phyloP scores from a whole-genome alignment of 2,113 vertebrate genomes.

The Oenanthe oenanthe region DNA sequence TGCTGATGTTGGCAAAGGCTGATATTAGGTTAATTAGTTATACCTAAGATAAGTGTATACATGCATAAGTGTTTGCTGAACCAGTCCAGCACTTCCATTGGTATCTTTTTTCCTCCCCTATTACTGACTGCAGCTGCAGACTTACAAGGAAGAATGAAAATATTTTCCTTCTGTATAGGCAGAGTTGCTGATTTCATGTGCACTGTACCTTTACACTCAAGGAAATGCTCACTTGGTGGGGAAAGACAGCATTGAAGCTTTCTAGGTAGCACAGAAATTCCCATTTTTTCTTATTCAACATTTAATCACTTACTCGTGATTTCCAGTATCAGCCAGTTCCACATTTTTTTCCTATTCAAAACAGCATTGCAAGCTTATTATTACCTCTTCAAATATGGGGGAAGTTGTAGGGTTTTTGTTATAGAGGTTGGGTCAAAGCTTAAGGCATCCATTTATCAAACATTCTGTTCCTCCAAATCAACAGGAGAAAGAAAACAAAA shows the following conservation, averaged over 20 bases:
- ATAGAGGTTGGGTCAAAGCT: background rate
- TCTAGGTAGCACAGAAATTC: background rate
- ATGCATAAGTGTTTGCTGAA: background rate
- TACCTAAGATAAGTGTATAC: background rate
- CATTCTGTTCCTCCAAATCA: background rate
- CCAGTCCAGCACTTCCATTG: background rate
- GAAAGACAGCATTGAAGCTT: background rate
- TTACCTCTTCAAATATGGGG: background rate
- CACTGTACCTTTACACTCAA: background rate
- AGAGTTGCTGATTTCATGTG: background rate
- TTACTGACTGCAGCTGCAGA: background rate
- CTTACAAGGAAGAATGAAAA: background rate
- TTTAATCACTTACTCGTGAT: background rate
- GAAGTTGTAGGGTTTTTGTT: accelerated
- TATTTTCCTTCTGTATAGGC: background rate
- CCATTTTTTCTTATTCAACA: background rate
- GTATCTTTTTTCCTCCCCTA: background rate
- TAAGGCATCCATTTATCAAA: background rate
- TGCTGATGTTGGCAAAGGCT: background rate
- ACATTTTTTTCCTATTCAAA: background rate
- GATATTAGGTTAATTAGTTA: background rate
- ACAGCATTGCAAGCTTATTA: background rate
- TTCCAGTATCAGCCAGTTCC: background rate
- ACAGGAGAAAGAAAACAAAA: background rate
- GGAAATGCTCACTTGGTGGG: background rate